Conservation (phyloP, 2,888 invertebrate species). For the Agrotis segetum region DNA sequence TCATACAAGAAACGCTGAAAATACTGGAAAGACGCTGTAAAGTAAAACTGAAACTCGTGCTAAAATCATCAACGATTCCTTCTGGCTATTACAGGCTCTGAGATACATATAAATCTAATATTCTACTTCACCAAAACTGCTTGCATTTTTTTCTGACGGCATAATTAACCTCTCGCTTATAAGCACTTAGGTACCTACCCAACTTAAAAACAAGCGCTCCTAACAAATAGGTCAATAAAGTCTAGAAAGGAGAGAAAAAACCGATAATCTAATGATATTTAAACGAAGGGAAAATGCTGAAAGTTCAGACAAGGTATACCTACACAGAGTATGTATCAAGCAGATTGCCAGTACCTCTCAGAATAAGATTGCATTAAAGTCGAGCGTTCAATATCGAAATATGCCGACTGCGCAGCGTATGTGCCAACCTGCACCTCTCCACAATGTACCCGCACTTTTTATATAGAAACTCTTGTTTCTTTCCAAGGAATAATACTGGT, state of each 20-base stretch:
- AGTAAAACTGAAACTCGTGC: no score
- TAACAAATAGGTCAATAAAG: conserved; percentile 10
- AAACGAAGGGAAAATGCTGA: conserved; percentile 18
- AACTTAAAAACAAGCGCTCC: conserved; percentile 4
- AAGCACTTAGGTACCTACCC: background rate
- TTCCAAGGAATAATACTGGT: conserved; percentile 37
- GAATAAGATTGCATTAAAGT: conserved; percentile 80
- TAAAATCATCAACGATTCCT: no score
- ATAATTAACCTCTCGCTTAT: background rate
- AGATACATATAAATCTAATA: background rate
- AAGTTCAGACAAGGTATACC: conserved; percentile 19
- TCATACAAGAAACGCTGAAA: no score
- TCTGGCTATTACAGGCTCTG: no score
- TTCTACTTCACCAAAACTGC: background rate
- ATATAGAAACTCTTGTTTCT: conserved; percentile 40
- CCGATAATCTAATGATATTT: conserved; percentile 19
- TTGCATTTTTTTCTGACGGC: background rate
- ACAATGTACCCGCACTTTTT: conserved; percentile 55
- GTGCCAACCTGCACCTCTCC: conserved; percentile 72
- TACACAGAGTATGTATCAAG: conserved; percentile 59
- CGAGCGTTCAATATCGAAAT: conserved; percentile 81
- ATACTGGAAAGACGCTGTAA: no score
- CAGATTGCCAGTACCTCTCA: conserved; percentile 73
- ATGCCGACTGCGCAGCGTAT: conserved; percentile 78
- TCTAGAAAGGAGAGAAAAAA: conserved; percentile 6